Base-by-base conservation (phyloP, 2,888 invertebrate genomes). In the Oxytorus armatus region DNA sequence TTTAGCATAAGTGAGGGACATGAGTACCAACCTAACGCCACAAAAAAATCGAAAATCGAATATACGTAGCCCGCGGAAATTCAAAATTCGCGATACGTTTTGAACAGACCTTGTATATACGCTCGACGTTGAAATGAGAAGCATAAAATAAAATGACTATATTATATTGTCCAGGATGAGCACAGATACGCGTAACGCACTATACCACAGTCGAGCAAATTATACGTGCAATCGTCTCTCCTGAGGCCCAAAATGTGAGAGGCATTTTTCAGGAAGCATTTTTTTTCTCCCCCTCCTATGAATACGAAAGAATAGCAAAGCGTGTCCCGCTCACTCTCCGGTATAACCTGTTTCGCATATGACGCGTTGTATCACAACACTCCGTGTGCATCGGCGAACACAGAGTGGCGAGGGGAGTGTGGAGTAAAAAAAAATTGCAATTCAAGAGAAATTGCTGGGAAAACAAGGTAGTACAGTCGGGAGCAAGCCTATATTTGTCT, bases 291-390 rank as follows among this genome's bases (percentile, higher is more conserved):
- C 51, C n/a, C n/a, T n/a, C n/a, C n/a, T n/a, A 73, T 73, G 77
- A 77, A 77, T 77, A 77, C 66, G 66, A 49, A 66, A 59, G 66
- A 18, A 55, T 42, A 18, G 72, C 29, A n/a, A 10, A 39, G 65
- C 23, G 18, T 42, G 42, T 42, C 49, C 36, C 33, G n/a, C 51
- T 36, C 66, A 49, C 77, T 59, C 39, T 59, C 44, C 59, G 59
- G 36, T 47, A 66, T 72, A 51, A 65, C 66, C 66, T 51, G 72
- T 73, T 77, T 72, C 65, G 44, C 72, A 61, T 73, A 21, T 66
- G 18, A 55, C 36, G 14, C 14, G 53, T 16, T 36, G 25, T 53
- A 29, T 36, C 55, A 23, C 33, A 14, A 49, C 39, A 25, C 57
- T 21, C 49, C 10, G 36, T 57, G 61, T 33, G 33, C 8, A n/a